Percentiles rank a stretch among this genome's conserved stretches.
phyloP scores from a whole-genome alignment of 1,140 invertebrate genomes.

The Zaprionus capensis region DNA sequence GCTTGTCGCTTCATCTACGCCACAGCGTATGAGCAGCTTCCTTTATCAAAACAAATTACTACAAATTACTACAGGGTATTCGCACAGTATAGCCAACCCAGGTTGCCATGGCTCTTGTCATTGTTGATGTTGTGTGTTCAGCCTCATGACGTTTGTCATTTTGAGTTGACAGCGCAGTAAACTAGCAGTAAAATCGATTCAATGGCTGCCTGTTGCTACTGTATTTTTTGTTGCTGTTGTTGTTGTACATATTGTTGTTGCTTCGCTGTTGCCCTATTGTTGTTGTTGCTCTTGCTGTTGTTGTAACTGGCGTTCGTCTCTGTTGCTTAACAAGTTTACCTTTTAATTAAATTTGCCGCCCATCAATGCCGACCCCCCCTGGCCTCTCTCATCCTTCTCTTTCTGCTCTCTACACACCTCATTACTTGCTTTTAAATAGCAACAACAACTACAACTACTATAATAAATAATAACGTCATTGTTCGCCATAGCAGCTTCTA shows the following conservation, averaged over 20 bases:
- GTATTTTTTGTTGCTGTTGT: constrained; percentile 7
- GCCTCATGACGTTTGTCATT: constrained; percentile 74
- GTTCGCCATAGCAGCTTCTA: constrained; percentile 4
- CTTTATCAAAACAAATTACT: background rate
- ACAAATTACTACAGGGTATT: background rate
- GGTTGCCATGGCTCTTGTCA: constrained; percentile 8
- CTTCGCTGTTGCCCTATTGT: background rate
- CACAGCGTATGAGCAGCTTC: background rate
- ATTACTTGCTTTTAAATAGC: constrained; percentile 56
- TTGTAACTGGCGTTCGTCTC: constrained; percentile 17
- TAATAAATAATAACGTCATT: constrained; percentile 18
- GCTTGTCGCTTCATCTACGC: no score
- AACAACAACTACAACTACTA: constrained; percentile 6
- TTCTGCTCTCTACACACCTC: constrained; percentile 14
- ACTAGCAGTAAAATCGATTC: constrained; percentile 69
- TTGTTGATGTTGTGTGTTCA: constrained; percentile 29
- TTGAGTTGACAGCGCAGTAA: constrained; percentile 53
- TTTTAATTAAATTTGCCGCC: constrained; percentile 78
- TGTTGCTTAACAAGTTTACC: constrained; percentile 71
- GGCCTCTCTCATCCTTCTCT: background rate
- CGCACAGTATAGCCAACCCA: background rate
- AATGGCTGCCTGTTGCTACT: constrained; percentile 72
- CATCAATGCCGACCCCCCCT: constrained; percentile 36
- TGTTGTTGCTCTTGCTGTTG: constrained; percentile 29
- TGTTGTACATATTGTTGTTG: constrained; percentile 10